These are phyloP conservation scores for Euschistus heros DNA, from an alignment of 1,140 invertebrate genomes.

Conservation along the genomic window DNA sequence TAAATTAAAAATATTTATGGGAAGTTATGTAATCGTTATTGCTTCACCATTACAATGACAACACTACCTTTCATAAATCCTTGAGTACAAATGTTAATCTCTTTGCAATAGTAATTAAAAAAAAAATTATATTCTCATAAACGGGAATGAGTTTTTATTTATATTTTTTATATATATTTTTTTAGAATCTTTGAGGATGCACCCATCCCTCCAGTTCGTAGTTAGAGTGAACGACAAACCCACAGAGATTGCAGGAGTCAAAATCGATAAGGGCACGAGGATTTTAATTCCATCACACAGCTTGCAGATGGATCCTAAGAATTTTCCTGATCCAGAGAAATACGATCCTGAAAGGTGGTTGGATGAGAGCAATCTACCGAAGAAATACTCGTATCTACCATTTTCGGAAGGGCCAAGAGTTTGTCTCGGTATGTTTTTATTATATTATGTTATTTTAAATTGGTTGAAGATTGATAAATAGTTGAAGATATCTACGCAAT, in stretches of 20 bases:
- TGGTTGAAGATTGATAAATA: too few species aligned
- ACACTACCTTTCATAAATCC: too few species aligned
- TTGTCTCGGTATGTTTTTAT: conserved; percentile 41
- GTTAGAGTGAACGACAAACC: conserved; percentile 40
- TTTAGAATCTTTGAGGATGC: conserved; percentile 44
- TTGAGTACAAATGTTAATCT: too few species aligned
- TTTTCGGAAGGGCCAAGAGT: conserved; percentile 49
- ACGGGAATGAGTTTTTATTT: too few species aligned
- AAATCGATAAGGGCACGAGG: conserved; percentile 31
- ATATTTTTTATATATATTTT: too few species aligned
- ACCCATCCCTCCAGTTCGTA: conserved; percentile 38
- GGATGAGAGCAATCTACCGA: conserved; percentile 28
- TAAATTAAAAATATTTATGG: too few species aligned
- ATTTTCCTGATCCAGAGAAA: conserved; percentile 34
- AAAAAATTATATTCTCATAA: too few species aligned
- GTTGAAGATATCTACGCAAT: too few species aligned
- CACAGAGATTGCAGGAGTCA: conserved; percentile 31
- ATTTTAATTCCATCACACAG: conserved; percentile 35
- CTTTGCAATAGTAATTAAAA: too few species aligned
- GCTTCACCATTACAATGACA: too few species aligned
- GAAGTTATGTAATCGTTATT: too few species aligned
- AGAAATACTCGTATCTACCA: conserved; percentile 37
- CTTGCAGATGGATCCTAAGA: conserved; percentile 36
- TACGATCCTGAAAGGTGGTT: conserved; percentile 37
- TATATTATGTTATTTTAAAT: too few species aligned